Evolutionary conservation across 2,888 invertebrate species (phyloP), one percentile per base, ranked within the genome.

Genomic region (Catocala nupta): DNA sequence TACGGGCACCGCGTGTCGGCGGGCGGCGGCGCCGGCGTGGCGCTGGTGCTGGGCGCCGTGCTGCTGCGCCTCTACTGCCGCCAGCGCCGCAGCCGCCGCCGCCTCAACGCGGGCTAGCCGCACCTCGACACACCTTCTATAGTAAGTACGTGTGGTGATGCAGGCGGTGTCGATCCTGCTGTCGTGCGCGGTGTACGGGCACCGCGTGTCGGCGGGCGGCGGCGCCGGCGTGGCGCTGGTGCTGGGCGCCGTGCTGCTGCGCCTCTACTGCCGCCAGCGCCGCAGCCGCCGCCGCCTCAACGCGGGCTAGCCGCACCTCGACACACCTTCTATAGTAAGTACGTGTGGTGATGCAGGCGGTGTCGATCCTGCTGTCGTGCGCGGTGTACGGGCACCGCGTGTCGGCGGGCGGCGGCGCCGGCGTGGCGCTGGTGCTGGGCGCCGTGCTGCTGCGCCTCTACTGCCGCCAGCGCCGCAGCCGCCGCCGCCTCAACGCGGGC

Each of bases 351-450:
- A 7, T 33, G 5, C 95, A 98, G 96, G 98, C 97, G 58, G 95
- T 98, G 81, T 98, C 99, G 39, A 98, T 99, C 81, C 95, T 99
- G 76, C 93, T 99, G 53, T 99, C 99, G 47, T 99, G 99, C 86
- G 86, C 98, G 63, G 97, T 99, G 84, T 99, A 99, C 90, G 96
- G 97, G 39, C 99, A 99, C 94, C 94, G 96, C 48, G 95, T 99
- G 70, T 96, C 97, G 43, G 73, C 93, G n/a, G 84, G 96, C 65
- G 99, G 98, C 48, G n/a, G 93, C 96, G 33, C 86, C 97, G 99
- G 99, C 44, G 96, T 99, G 66, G 74, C 96, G 61, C 90, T 98
- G 54, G 98, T 99, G 65, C 86, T 93, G 77, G 71, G 60, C 4
- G 90, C 87, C 0, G 86, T 89, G 45, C 72, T 90, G 68, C 83